Conservation (phyloP, 2,797 vertebrate genomes). For the Epinephelus awoara region DNA sequence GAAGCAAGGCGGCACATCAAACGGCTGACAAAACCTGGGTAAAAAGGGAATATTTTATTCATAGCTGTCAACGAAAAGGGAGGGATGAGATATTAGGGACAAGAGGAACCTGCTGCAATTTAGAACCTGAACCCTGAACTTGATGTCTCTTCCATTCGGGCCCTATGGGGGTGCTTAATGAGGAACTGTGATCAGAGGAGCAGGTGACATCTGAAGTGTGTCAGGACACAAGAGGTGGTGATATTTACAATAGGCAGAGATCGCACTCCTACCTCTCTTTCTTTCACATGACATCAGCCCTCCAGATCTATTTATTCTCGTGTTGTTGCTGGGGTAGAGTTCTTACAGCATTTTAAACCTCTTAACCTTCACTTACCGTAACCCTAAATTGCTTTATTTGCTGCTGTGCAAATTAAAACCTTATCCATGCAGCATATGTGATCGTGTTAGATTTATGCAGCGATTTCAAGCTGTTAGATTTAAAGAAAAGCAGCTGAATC, state of each 20-base stretch:
- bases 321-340: conserved; percentile 15
- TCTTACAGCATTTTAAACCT: neutral
- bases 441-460: neutral
- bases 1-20: conserved; percentile 65
- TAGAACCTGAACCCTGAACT: conserved; percentile 46
- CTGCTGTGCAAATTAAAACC: neutral
- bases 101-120: conserved; percentile 40
- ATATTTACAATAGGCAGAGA: conserved; percentile 36
- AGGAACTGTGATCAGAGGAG: conserved; percentile 49
- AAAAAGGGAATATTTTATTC: conserved; percentile 75
- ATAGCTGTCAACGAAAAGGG: conserved; percentile 49
- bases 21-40: conserved; percentile 67
- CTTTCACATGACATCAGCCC: neutral
- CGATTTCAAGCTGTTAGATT: neutral
- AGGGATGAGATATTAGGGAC: conserved; percentile 40
- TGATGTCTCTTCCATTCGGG: neutral
- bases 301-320: neutral
- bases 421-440: neutral
- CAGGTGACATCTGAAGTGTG: conserved; percentile 34
- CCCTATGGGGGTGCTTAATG: conserved; percentile 41
- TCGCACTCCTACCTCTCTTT: neutral
- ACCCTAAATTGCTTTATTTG: neutral
- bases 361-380: neutral
- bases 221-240: conserved; percentile 25
- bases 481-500: neutral